Base-by-base conservation (phyloP, 2,797 vertebrate species). In the Sebastes steindachneri region DNA sequence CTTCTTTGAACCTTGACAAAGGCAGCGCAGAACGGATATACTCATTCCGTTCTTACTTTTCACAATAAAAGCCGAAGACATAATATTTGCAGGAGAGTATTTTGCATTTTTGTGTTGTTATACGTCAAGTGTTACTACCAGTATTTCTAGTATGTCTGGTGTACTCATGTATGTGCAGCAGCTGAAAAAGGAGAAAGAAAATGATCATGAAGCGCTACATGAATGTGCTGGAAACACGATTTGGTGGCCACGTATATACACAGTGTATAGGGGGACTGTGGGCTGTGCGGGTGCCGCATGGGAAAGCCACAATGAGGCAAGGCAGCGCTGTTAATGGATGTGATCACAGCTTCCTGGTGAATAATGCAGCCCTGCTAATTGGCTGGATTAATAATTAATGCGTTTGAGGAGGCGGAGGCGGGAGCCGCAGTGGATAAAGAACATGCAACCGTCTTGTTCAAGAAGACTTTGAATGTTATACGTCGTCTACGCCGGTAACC, bases 351-450 rank as follows among this genome's bases (percentile, higher is more conserved):
- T 92, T 92, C 91, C 93, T 90, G 90, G 93, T 93, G 93, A 96
- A 96, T 97, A 95, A 97, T 96, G 95, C 89, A 90, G 91, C 83
- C 75, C 69, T 87, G 85, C 92, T 97, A 97, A 98, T 97, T 96
- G 96, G 93, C 89, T 86, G 86, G 83, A 88, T 97, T 93, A 96
- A 98, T 97, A 96, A 97, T 96, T 96, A 86, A 97, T 84, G 82
- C 73, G 82, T 93, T 77, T 19, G 71, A 71, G 70, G 83, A 80
- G 74, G 55, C 31, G 35, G 66, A 12, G 62, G 63, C 6, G 57
- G 84, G 78, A 31, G 77, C 75, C 25, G 45, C 25, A 53, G 37
- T 23, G 83, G 84, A 74, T 88, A 54, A 83, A 74, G 85, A 85
- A 68, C 59, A 77, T 14, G n/a, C 67, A 48, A 80, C 73, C 71